phyloP scores from a whole-genome alignment of 2,113 vertebrate species.

The Apeltes quadracus region DNA sequence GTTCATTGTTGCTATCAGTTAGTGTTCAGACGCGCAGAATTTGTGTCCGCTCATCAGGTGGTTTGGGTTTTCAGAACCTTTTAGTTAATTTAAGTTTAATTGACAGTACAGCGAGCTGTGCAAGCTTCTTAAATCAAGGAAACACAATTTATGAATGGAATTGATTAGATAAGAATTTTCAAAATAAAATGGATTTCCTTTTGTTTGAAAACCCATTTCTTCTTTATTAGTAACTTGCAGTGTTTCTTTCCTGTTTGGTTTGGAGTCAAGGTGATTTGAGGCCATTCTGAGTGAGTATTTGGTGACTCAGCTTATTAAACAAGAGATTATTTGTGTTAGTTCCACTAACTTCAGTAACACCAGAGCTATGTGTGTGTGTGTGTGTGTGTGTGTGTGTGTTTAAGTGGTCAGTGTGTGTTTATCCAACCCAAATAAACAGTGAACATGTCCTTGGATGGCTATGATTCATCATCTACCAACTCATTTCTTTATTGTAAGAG shows the following conservation, averaged over 20 bases:
- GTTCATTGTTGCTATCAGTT: conserved; percentile 24
- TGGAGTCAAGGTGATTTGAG: conserved; percentile 35
- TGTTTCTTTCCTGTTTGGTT: conserved; percentile 36
- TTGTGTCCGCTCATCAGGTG: conserved; percentile 7
- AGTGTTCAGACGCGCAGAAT: conserved; percentile 16
- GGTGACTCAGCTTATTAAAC: conserved; percentile 56
- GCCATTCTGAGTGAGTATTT: conserved; percentile 28
- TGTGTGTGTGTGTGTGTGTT: conserved; percentile 10
- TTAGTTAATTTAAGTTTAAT: not conserved
- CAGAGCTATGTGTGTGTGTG: conserved; percentile 19
- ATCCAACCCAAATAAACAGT: conserved; percentile 39
- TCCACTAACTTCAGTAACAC: conserved; percentile 25
- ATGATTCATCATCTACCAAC: conserved; percentile 39
- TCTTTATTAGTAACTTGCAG: conserved; percentile 25
- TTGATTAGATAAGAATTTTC: not conserved
- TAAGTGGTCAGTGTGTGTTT: conserved; percentile 17
- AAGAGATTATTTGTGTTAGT: conserved; percentile 34
- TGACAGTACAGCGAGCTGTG: not conserved
- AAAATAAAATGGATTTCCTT: not conserved
- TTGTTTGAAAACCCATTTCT: conserved; percentile 24
- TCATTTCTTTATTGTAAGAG: conserved; percentile 24
- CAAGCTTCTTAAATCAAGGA: not conserved
- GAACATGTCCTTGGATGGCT: conserved; percentile 17
- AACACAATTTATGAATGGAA: conserved; percentile 22
- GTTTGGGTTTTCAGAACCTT: conserved; percentile 15